Evolutionary conservation across 2,888 invertebrate species (phyloP).

Genomic region (Lepidochrysops patricia): DNA sequence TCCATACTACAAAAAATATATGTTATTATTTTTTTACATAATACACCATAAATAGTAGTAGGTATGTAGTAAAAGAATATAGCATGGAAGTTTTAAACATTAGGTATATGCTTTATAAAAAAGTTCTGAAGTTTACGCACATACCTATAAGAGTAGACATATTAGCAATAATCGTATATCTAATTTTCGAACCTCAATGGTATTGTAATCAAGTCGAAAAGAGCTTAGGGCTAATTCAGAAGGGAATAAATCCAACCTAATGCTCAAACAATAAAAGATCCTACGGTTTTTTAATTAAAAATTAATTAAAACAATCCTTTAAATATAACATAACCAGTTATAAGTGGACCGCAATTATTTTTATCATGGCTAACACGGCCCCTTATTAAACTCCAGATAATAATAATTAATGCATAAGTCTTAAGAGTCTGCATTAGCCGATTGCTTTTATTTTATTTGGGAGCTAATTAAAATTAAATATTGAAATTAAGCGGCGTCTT

Average conservation of each 20-base stretch:
- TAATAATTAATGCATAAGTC: neutral
- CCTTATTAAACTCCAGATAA: constrained; percentile 45
- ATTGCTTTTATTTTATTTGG: neutral
- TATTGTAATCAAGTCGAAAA: neutral
- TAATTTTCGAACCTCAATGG: neutral
- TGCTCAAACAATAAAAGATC: neutral
- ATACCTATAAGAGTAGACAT: constrained; percentile 67
- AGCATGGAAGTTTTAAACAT: too few species aligned
- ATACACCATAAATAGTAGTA: too few species aligned
- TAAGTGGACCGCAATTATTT: constrained; percentile 12
- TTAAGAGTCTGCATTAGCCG: neutral
- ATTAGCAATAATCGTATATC: constrained; percentile 25
- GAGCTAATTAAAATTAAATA: constrained; percentile 5
- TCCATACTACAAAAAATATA: too few species aligned
- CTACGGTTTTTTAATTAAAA: neutral
- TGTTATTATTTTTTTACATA: too few species aligned
- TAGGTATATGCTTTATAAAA: too few species aligned
- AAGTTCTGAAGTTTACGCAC: too few species aligned
- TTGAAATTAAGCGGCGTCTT: constrained; percentile 1
- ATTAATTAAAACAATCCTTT: neutral
- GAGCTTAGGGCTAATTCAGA: neutral
- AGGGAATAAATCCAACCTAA: neutral
- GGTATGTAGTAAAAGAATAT: too few species aligned
- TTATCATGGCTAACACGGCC: constrained; percentile 22
- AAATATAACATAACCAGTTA: constrained; percentile 7